phyloP scores from a whole-genome alignment of 2,888 invertebrate species.

The Eilema sororculum region DNA sequence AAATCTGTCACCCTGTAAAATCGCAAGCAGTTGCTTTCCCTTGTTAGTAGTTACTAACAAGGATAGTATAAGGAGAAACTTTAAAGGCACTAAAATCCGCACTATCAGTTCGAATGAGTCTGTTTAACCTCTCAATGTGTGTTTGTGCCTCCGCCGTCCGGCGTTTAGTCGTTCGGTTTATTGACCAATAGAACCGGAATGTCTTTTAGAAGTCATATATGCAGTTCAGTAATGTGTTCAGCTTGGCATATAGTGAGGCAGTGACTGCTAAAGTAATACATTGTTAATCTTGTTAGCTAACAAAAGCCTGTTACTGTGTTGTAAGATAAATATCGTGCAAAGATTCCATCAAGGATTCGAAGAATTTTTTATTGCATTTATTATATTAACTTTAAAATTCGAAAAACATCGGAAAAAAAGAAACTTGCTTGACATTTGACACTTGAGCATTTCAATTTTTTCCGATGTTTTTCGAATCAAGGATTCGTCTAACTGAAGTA shows the following conservation, averaged over 20 bases:
- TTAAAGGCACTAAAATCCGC: conserved; percentile 9
- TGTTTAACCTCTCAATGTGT: conserved; percentile 2
- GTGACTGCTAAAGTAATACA: conserved; percentile 15
- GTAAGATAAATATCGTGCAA: too few relatives aligned
- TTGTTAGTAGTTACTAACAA: background rate
- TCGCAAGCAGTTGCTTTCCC: background rate
- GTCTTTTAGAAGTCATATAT: conserved; percentile 8
- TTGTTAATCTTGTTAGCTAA: background rate
- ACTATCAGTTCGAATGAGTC: conserved; percentile 6
- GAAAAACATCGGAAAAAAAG: too few relatives aligned
- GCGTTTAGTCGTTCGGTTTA: background rate
- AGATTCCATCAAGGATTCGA: too few relatives aligned
- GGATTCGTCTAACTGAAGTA: too few relatives aligned
- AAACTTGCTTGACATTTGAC: too few relatives aligned
- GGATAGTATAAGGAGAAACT: background rate
- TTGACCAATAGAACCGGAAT: background rate
- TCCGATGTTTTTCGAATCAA: too few relatives aligned
- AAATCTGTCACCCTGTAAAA: background rate
- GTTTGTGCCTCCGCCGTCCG: background rate
- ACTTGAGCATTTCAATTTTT: too few relatives aligned
- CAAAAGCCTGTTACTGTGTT: background rate
- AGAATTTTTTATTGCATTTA: too few relatives aligned
- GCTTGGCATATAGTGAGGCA: background rate
- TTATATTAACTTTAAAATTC: too few relatives aligned
- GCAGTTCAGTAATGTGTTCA: background rate